A percentile compares a stretch with the other conserved stretches of the same genome.
Conservation (phyloP, 2,113 vertebrate species). For the Oenanthe oenanthe region DNA sequence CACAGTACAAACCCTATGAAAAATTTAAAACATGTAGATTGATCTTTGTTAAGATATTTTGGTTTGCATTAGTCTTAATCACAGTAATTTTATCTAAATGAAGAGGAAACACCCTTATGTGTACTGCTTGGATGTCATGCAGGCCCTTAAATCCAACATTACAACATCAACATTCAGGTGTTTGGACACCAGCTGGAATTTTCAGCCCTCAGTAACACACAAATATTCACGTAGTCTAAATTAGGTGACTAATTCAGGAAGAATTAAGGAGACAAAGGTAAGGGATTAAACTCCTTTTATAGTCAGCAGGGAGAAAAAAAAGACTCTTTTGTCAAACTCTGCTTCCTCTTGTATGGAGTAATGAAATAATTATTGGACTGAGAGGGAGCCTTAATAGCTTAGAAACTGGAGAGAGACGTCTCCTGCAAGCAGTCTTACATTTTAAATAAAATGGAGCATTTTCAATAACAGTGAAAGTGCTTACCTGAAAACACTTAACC, state of each 20-base stretch:
- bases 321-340: background rate
- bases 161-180: background rate
- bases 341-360: background rate
- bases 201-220: background rate
- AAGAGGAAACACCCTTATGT: background rate
- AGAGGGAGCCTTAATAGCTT: background rate
- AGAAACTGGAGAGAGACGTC: background rate
- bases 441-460: background rate
- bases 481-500: background rate
- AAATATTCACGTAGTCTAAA: background rate
- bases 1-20: background rate
- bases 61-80: background rate
- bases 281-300: background rate
- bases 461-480: background rate
- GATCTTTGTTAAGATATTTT: background rate
- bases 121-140: background rate
- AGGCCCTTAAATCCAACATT: background rate
- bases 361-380: background rate
- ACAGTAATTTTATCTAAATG: slow-evolving; percentile 4
- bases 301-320: background rate
- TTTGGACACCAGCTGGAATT: slow-evolving; percentile 15
- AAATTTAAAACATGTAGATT: background rate
- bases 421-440: background rate
- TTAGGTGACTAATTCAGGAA: slow-evolving; percentile 19
- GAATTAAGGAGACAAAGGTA: slow-evolving; percentile 6